Evolutionary conservation across 2,113 vertebrate genomes (phyloP).

Genomic region (Tor tambroides): DNA sequence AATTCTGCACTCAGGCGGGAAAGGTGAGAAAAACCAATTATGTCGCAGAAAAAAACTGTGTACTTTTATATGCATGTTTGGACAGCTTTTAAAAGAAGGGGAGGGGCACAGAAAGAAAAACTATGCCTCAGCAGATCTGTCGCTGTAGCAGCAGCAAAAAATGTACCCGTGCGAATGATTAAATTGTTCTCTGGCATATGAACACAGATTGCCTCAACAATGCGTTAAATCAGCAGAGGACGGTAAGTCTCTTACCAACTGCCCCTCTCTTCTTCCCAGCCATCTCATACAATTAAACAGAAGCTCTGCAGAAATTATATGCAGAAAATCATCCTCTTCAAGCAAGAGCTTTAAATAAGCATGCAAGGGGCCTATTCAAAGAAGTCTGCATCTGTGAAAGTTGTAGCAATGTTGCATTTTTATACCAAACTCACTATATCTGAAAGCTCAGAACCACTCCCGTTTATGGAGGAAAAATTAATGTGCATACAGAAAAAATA

Average conservation of each 20-base stretch:
- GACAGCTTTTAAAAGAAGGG: neutral
- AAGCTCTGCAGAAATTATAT: constrained; percentile 13
- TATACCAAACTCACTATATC: neutral
- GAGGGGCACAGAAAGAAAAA: neutral
- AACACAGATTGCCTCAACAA: constrained; percentile 15
- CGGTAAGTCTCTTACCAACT: neutral
- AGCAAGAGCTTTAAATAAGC: neutral
- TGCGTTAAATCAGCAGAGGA: constrained; percentile 20
- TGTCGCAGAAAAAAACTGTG: neutral
- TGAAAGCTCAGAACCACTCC: neutral
- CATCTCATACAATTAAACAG: constrained; percentile 14
- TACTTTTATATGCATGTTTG: neutral
- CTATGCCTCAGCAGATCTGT: constrained; percentile 8
- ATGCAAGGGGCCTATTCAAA: neutral
- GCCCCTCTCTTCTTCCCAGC: neutral
- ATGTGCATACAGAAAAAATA: neutral
- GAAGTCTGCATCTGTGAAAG: neutral
- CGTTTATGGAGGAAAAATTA: neutral
- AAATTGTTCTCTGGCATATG: constrained; percentile 47
- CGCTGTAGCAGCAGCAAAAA: neutral
- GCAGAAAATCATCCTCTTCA: neutral
- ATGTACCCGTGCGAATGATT: constrained; percentile 19
- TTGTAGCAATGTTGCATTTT: neutral
- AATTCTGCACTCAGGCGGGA: neutral
- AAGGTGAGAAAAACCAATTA: neutral